Evolutionary conservation across 2,113 vertebrate species (phyloP), one percentile per base, ranked within the genome.

Genomic region (Anolis carolinensis): DNA sequence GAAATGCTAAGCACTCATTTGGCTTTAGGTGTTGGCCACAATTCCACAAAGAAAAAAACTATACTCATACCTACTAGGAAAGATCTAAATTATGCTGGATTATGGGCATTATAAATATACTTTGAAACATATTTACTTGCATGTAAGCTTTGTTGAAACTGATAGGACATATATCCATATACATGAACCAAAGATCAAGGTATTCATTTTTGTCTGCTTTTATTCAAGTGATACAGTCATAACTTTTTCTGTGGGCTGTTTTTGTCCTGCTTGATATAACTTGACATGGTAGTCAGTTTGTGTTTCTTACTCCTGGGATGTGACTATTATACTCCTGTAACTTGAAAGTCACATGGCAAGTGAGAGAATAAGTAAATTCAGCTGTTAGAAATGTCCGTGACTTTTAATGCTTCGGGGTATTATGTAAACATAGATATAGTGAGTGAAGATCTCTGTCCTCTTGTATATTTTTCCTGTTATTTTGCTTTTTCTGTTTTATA

Each of bases 381-480:
- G 10, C 67, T 70, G 25, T 87, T 77, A 77, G 32, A 77, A n/a
- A 44, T 44, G 34, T 52, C 39, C 25, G 27, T 50, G 14, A 25
- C 74, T 91, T n/a, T 88, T 76, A 77, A 48, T 55, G 73, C 82
- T 65, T 87, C 62, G 48, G 21, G 50, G 48, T 82, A 44, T 34
- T 79, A 85, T 75, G 71, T 14, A 25, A 23, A 74, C 55, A 59
- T 0, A 79, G 39, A 74, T 50, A 59, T 0, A 79, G 39, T n/a
- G 30, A 30, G 71, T 1, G 2, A 1, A 44, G 27, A 18, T 11
- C 80, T 20, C 4, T 11, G 6, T 21, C 77, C 36, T 50, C 50
- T 81, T 39, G 30, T 7, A 13, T 39, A 16, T 59, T 30, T 25
- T 3, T 20, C 63, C 63, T n/a, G 13, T 62, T 59, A n/a, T 36